Conservation (phyloP, 2,797 vertebrate genomes). For the Columba guinea region DNA sequence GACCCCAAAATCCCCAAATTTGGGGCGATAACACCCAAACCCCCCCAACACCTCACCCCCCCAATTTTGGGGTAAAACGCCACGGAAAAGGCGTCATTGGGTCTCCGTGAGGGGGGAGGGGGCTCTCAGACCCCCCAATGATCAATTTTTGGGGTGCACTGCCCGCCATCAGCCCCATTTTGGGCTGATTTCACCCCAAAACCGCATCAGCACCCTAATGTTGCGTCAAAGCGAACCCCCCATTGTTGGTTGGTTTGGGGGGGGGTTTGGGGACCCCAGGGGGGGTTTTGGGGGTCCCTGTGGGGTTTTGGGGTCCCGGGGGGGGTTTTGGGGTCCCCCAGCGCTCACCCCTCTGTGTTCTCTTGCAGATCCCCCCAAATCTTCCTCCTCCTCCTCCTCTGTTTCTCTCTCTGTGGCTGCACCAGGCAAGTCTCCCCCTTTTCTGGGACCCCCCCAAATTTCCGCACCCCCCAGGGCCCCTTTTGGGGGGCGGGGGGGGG, state of each 20-base stretch:
- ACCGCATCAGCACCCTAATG: not conserved
- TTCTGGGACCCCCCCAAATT: not conserved
- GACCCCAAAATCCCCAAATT: not conserved
- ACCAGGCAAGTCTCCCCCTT: slow-evolving; percentile 90
- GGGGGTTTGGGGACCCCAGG: too few relatives aligned
- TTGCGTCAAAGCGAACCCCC: not conserved
- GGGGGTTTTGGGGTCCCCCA: not conserved
- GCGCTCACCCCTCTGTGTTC: slow-evolving; percentile 79
- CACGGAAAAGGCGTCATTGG: too few relatives aligned
- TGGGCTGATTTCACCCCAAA: not conserved
- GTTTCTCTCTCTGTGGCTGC: slow-evolving; percentile 96
- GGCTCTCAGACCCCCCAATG: not conserved
- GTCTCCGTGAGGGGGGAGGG: too few relatives aligned
- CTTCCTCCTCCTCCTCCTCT: slow-evolving; percentile 77
- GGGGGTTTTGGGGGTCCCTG: too few relatives aligned
- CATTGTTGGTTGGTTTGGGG: too few relatives aligned
- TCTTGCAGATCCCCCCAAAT: slow-evolving; percentile 96
- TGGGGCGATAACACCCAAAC: too few relatives aligned
- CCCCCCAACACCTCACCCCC: too few relatives aligned
- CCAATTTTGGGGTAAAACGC: not conserved
- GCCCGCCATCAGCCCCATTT: too few relatives aligned
- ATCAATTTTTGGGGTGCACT: not conserved
- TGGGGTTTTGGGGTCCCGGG: too few relatives aligned
- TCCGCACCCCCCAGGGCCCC: slow-evolving; percentile 56
- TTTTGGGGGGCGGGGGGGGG: slow-evolving; percentile 41